Evolutionary conservation across 2,797 vertebrate species (phyloP).

Genomic region (Lateolabrax maculatus): DNA sequence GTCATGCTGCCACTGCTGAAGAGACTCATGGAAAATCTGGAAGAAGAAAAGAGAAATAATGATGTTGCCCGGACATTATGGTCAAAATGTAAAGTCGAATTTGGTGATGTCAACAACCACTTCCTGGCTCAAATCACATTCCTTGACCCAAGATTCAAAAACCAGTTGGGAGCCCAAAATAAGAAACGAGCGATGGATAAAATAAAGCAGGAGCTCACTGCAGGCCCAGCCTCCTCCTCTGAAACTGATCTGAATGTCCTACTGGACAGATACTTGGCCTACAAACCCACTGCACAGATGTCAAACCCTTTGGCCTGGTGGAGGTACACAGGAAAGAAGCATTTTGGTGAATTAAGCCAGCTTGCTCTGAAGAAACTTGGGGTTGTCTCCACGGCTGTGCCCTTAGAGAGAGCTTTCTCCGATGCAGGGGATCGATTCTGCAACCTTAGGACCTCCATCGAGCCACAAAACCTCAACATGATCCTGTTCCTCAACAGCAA

Average conservation of each 20-base stretch:
- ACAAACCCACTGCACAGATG: accelerated
- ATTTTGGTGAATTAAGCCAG: not conserved
- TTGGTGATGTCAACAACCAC: constrained; percentile 10
- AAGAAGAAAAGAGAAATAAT: not conserved
- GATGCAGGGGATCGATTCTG: not conserved
- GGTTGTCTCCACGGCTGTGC: constrained; percentile 21
- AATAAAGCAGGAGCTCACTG: not conserved
- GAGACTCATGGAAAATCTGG: not conserved
- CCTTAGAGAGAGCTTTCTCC: constrained; percentile 25
- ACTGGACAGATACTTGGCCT: not conserved
- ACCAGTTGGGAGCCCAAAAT: not conserved
- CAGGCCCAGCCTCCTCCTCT: not conserved
- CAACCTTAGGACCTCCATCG: constrained; percentile 1
- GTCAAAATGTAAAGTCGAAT: not conserved
- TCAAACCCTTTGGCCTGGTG: constrained; percentile 38
- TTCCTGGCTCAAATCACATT: not conserved
- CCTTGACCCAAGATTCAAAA: constrained; percentile 25
- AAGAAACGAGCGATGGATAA: not conserved
- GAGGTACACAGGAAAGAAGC: constrained; percentile 1
- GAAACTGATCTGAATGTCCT: accelerated
- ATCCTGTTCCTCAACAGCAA: constrained; percentile 36
- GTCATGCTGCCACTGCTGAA: constrained; percentile 13
- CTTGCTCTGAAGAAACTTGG: constrained; percentile 25
- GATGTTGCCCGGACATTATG: not conserved
- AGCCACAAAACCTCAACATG: constrained; percentile 36